Conservation (phyloP, 2,797 vertebrate genomes). For the Aselliscus stoliczkanus region DNA sequence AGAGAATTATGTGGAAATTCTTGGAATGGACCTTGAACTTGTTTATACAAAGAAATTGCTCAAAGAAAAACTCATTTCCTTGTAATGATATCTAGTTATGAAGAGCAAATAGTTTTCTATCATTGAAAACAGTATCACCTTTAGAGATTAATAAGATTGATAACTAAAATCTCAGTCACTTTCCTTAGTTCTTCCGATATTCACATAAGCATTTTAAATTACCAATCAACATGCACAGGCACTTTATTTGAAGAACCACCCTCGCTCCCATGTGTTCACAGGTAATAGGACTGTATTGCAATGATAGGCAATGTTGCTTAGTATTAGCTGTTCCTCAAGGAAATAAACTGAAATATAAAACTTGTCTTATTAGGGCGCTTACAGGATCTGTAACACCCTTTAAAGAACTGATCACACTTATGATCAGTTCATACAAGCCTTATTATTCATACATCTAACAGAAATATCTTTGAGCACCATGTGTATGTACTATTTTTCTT, state of each 20-base stretch:
- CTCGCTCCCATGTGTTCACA: background rate
- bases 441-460: background rate
- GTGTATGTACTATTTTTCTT: background rate
- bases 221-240: background rate
- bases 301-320: background rate
- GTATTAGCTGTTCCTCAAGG: background rate
- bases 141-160: background rate
- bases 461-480: background rate
- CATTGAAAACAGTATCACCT: background rate
- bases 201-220: background rate
- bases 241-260: background rate
- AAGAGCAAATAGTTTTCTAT: background rate
- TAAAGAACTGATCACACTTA: background rate
- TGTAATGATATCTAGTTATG: background rate
- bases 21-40: background rate
- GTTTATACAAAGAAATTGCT: background rate
- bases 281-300: rapidly evolving
- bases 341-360: background rate
- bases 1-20: background rate
- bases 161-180: background rate
- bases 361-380: background rate
- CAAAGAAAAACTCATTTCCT: background rate
- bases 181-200: background rate
- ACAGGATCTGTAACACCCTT: background rate
- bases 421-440: background rate